Conservation (phyloP, 2,113 vertebrate genomes). For the Perca schrenkii region DNA sequence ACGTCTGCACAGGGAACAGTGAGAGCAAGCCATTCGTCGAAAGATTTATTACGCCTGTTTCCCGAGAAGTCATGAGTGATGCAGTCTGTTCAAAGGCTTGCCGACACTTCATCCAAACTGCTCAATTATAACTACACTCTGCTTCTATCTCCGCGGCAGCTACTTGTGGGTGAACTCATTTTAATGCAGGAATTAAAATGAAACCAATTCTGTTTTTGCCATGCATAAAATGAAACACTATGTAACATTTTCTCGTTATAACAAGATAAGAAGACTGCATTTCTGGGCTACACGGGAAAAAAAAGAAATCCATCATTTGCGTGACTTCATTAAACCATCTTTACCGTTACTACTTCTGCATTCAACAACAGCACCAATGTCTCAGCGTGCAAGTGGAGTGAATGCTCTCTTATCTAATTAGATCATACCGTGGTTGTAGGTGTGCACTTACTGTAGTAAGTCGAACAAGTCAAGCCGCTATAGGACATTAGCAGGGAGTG, state of each 20-base stretch:
- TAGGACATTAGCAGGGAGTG: constrained; percentile 54
- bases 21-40: not conserved
- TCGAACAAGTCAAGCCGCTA: constrained; percentile 52
- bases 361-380: not conserved
- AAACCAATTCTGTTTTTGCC: constrained; percentile 31
- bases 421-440: constrained; percentile 35
- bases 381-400: not conserved
- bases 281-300: not conserved
- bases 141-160: constrained; percentile 15
- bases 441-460: constrained; percentile 52
- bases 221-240: not conserved
- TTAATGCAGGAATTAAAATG: constrained; percentile 34
- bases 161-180: constrained; percentile 8
- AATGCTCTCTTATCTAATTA: constrained; percentile 38
- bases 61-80: constrained; percentile 34
- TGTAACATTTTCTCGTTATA: not conserved
- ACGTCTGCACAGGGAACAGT: not conserved
- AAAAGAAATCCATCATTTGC: not conserved
- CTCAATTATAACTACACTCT: constrained; percentile 26
- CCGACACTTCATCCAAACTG: constrained; percentile 1
- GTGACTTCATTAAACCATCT: constrained; percentile 14
- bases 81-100: constrained; percentile 17
- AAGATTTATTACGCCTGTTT: constrained; percentile 36
- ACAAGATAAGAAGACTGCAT: constrained; percentile 17
- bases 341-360: not conserved